phyloP scores from a whole-genome alignment of 2,113 vertebrate species.

The Oenanthe oenanthe region DNA sequence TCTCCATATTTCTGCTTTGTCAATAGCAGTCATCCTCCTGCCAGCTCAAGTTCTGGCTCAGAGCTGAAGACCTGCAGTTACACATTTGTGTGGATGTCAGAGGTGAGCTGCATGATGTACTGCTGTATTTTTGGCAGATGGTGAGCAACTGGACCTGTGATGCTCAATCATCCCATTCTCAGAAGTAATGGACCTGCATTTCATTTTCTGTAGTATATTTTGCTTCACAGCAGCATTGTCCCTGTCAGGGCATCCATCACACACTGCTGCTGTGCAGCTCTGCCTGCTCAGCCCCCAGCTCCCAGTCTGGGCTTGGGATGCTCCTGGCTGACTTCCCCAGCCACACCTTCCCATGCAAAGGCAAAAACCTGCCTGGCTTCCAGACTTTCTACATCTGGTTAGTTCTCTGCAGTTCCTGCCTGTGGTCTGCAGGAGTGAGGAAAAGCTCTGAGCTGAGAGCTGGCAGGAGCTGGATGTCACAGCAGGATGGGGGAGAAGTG shows the following conservation, averaged over 20 bases:
- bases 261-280: background rate
- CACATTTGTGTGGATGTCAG: background rate
- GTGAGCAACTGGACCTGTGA: background rate
- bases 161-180: background rate
- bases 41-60: background rate
- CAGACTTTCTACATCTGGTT: fast-evolving
- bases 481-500: background rate
- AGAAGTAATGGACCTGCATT: background rate
- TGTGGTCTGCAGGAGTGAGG: background rate
- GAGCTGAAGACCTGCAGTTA: background rate
- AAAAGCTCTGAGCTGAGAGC: background rate
- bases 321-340: background rate
- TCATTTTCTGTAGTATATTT: background rate
- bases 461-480: background rate
- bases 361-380: background rate
- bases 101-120: background rate
- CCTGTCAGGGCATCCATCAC: background rate
- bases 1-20: background rate
- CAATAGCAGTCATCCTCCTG: background rate
- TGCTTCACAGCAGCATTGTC: background rate
- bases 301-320: fast-evolving
- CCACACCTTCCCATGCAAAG: fast-evolving
- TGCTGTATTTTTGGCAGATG: background rate
- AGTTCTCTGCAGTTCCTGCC: background rate
- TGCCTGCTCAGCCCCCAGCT: too few species aligned